These are phyloP conservation scores for Propithecus coquereli DNA, from an alignment of 2,113 vertebrate genomes.

Conservation along the genomic window DNA sequence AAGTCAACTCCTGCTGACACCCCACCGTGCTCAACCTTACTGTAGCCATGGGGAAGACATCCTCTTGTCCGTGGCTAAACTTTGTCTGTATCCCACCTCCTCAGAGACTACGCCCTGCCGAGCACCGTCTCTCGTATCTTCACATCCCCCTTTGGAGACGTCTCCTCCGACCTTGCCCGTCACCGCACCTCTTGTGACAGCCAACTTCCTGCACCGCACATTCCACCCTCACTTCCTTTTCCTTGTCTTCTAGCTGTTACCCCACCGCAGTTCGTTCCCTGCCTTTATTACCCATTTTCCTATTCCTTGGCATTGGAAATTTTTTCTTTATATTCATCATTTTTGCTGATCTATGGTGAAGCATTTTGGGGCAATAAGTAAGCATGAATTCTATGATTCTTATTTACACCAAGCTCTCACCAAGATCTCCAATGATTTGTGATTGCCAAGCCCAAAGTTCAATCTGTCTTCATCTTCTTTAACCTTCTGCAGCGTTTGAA, in stretches of 20 bases:
- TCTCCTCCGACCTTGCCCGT: background rate
- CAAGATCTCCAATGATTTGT: background rate
- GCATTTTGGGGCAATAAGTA: background rate
- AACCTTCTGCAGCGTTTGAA: background rate
- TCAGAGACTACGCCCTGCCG: background rate
- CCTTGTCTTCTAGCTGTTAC: background rate
- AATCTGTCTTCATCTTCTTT: background rate
- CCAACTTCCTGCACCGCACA: background rate
- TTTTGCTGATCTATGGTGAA: background rate
- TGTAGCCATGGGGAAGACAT: background rate
- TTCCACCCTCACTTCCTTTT: background rate
- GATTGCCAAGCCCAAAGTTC: background rate
- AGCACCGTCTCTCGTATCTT: background rate
- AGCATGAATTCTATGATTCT: no score
- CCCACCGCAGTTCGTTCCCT: background rate
- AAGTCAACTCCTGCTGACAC: background rate
- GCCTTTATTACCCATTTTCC: background rate
- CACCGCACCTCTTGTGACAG: background rate
- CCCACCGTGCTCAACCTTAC: background rate
- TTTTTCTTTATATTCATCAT: background rate
- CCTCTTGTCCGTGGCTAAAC: background rate
- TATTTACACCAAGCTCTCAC: background rate
- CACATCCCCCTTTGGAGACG: background rate
- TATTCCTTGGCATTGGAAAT: background rate
- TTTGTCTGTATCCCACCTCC: background rate